Percentiles rank a stretch among this genome's conserved stretches.
Conservation (phyloP, 2,797 vertebrate species). For the Oryzias sinensis region DNA sequence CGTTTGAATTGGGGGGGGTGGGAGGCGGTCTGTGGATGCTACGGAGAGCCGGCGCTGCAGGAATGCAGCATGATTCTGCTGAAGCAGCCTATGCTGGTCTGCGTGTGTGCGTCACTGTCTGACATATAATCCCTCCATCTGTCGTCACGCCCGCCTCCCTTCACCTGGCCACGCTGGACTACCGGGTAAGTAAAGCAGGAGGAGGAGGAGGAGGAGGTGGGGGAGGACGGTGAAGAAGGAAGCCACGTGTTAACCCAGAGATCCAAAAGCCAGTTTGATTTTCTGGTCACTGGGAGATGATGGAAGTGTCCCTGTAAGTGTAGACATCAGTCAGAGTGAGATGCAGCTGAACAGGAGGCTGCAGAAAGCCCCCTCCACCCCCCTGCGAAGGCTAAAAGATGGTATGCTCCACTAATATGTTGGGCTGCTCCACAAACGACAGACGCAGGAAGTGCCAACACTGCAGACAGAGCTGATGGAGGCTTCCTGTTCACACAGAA, state of each 20-base stretch:
- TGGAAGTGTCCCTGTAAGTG: neutral
- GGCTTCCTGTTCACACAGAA: too few species aligned
- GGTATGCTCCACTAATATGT: slow-evolving; percentile 64
- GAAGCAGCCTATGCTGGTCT: slow-evolving; percentile 19
- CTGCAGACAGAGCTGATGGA: slow-evolving; percentile 49
- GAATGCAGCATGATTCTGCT: slow-evolving; percentile 35
- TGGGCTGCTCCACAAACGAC: slow-evolving; percentile 36
- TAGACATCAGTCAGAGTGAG: neutral
- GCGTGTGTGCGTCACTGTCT: slow-evolving; percentile 36
- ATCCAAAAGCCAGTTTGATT: neutral
- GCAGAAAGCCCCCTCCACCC: slow-evolving; percentile 34
- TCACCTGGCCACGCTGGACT: slow-evolving; percentile 79
- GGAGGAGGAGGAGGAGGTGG: slow-evolving; percentile 27
- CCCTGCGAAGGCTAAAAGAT: slow-evolving; percentile 58
- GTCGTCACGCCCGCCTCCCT: slow-evolving; percentile 69
- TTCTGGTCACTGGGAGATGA: neutral
- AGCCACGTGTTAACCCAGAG: slow-evolving; percentile 1
- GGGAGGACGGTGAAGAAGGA: slow-evolving; percentile 30
- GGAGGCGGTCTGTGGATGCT: slow-evolving; percentile 1
- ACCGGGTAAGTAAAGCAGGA: slow-evolving; percentile 37
- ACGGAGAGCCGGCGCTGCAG: slow-evolving; percentile 7
- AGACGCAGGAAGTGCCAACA: slow-evolving; percentile 43
- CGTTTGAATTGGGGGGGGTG: neutral
- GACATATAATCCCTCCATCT: slow-evolving; percentile 72
- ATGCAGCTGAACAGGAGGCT: slow-evolving; percentile 25